These are phyloP conservation scores for Phanerotoma sp. DNA, from an alignment of 2,888 invertebrate species.

Conservation along the genomic window DNA sequence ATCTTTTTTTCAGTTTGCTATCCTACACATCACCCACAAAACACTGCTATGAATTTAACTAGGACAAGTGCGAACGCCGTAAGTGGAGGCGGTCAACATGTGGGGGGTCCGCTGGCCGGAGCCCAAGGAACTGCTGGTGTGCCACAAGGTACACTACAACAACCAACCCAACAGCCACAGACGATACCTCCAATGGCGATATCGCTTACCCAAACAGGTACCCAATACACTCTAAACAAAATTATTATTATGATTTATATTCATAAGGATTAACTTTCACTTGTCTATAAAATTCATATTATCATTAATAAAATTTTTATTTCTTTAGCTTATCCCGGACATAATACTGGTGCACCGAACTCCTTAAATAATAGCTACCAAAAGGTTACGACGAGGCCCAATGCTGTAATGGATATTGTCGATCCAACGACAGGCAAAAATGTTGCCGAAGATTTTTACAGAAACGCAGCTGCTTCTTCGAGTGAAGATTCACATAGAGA, in stretches of 20 bases:
- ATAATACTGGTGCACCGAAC: constrained; percentile 44
- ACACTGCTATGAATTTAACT: constrained; percentile 41
- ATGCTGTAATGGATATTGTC: constrained; percentile 58
- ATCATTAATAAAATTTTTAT: background rate
- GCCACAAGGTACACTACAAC: constrained; percentile 50
- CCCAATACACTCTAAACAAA: no score
- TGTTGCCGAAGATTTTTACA: constrained; percentile 59
- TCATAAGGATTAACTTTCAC: background rate
- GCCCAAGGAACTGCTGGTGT: constrained; percentile 50
- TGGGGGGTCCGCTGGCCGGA: constrained; percentile 47
- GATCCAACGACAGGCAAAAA: constrained; percentile 61
- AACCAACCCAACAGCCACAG: constrained; percentile 48
- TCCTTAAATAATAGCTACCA: constrained; percentile 32
- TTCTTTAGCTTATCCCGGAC: constrained; percentile 41
- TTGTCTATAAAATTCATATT: background rate
- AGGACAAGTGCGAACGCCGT: constrained; percentile 47
- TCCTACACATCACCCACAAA: constrained; percentile 34
- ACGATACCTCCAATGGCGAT: constrained; percentile 45
- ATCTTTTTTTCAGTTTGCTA: constrained; percentile 28
- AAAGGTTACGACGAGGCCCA: constrained; percentile 42
- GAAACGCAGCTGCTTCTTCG: constrained; percentile 58
- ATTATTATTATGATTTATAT: background rate
- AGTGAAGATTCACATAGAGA: constrained; percentile 61
- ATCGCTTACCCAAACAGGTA: constrained; percentile 45
- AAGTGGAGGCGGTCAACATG: constrained; percentile 49